Evolutionary conservation across 2,113 vertebrate genomes (phyloP).

Genomic region (Paralichthys olivaceus): DNA sequence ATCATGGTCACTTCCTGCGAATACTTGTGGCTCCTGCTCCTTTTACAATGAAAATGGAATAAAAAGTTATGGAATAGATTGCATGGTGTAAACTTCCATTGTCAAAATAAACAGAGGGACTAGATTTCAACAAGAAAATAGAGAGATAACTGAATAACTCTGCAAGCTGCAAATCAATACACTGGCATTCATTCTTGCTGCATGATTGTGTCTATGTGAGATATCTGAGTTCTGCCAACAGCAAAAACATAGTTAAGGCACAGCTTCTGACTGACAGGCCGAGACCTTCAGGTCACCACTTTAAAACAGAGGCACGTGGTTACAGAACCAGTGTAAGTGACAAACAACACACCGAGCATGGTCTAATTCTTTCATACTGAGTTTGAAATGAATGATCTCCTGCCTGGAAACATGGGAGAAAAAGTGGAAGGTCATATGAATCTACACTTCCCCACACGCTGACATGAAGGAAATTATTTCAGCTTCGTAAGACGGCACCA

Average conservation of each 20-base stretch:
- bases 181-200: too few relatives aligned
- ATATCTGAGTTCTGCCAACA: constrained; percentile 6
- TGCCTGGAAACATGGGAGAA: constrained; percentile 3
- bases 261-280: constrained; percentile 10
- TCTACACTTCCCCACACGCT: constrained; percentile 22
- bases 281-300: constrained; percentile 9
- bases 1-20: too few relatives aligned
- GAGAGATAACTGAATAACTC: too few relatives aligned
- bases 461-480: constrained; percentile 43
- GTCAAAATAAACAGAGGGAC: too few relatives aligned
- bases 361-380: constrained; percentile 1
- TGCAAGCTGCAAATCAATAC: too few relatives aligned
- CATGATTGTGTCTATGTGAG: not conserved
- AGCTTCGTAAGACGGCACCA: constrained; percentile 47
- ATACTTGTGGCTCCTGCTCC: not conserved
- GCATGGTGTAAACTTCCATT: too few relatives aligned
- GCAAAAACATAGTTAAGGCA: constrained; percentile 8
- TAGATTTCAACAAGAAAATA: not conserved
- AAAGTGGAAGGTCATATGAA: constrained; percentile 9
- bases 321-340: constrained; percentile 13
- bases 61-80: too few relatives aligned
- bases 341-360: constrained; percentile 11
- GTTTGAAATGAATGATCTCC: constrained; percentile 8
- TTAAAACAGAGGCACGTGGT: constrained; percentile 3
- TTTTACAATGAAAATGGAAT: too few relatives aligned